Evolutionary conservation across 2,888 invertebrate species (phyloP).

Genomic region (Dryococelus australis): DNA sequence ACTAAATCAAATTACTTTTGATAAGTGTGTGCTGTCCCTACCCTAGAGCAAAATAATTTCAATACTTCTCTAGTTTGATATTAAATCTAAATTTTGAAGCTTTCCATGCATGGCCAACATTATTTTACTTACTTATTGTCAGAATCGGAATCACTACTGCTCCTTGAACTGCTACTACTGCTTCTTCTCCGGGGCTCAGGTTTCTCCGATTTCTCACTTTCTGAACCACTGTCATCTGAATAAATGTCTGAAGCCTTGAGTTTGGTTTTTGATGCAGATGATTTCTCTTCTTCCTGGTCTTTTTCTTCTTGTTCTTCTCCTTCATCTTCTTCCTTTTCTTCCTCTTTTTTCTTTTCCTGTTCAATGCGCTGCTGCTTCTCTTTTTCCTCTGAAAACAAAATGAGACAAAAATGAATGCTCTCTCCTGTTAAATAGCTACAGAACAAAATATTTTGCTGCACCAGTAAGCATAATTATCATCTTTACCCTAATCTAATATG

Average conservation of each 20-base stretch:
- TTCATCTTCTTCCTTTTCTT: constrained; percentile 57
- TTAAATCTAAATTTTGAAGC: too few relatives aligned
- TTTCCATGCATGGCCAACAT: too few relatives aligned
- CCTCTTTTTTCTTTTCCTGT: constrained; percentile 54
- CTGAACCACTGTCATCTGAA: constrained; percentile 83
- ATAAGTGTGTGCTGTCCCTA: too few relatives aligned
- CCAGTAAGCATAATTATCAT: neutral
- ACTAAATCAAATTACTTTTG: too few relatives aligned
- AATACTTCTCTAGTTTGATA: too few relatives aligned
- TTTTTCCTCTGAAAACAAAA: constrained; percentile 57
- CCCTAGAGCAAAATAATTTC: too few relatives aligned
- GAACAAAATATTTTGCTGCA: constrained; percentile 1
- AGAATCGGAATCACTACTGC: constrained; percentile 51
- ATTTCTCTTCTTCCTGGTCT: constrained; percentile 59
- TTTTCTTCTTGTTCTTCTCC: constrained; percentile 56
- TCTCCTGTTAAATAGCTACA: constrained; percentile 25
- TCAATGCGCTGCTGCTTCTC: constrained; percentile 61
- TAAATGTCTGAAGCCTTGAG: constrained; percentile 95
- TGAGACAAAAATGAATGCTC: neutral
- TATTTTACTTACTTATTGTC: constrained; percentile 58
- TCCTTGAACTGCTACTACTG: constrained; percentile 57
- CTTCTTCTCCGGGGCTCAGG: constrained; percentile 55
- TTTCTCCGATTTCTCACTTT: constrained; percentile 68
- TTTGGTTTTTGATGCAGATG: constrained; percentile 67
- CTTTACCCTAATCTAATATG: too few relatives aligned